Evolutionary conservation across 1,140 invertebrate species (phyloP), one percentile per base, ranked within the genome.

Genomic region (Drosophila carrolli): DNA sequence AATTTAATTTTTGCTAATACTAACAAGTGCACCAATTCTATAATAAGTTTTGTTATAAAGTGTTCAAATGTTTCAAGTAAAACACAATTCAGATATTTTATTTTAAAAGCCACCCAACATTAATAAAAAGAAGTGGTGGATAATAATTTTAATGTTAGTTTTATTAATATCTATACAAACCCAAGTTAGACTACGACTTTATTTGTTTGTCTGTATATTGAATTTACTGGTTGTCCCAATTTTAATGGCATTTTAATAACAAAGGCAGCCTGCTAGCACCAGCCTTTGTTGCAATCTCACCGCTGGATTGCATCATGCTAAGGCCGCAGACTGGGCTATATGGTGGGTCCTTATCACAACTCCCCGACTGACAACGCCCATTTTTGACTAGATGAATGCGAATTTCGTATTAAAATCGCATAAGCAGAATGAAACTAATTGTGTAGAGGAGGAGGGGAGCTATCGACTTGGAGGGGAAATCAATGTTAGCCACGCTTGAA

Each of bases 221-320:
- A 61, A 74, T 75, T 66, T 68, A 70, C 35, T 50, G 47, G 27
- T 79, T 88, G 84, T 56, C 79, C 83, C 84, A 88, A 88, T 88
- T 88, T 83, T 73, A 70, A 73, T 80, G 83, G 79, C 67, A 88
- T 89, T 88, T 89, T 83, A 89, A 88, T 79, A 83, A 75, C 75
- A 82, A 81, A 74, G 54, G 19, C 19, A 35, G 59, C 44, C 67
- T 76, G 46, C 48, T 16, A 59, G 66, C 40, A 48, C n/a, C 75
- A 40, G 59, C 35, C 68, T 77, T 68, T 78, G 81, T 37, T 68
- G 83, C 82, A 85, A 85, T 85, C 68, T 71, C 65, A 58, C 53
- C 65, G 48, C 44, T 40, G 72, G 84, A 88, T 88, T 88, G 79
- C 83, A 88, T 79, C 79, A 88, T 88, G 67, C 59, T 23, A 55